Conservation (phyloP, 2,888 invertebrate species). For the Eupithecia centaureata region DNA sequence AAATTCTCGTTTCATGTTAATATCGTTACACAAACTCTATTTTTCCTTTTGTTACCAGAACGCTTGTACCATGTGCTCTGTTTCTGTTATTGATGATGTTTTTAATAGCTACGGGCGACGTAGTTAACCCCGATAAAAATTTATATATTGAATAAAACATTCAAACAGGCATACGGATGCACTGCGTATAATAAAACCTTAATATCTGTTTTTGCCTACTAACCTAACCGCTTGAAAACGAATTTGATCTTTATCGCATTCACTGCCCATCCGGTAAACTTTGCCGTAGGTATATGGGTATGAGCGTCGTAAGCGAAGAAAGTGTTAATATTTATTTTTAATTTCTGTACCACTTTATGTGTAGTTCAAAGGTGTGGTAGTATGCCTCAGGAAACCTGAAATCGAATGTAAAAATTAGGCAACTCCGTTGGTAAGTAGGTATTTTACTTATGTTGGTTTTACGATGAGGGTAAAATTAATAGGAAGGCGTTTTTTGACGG, state of each 20-base stretch:
- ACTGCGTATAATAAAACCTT: not conserved
- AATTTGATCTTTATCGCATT: not conserved
- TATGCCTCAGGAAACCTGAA: no score
- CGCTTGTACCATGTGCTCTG: conserved; percentile 20
- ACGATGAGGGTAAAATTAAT: no score
- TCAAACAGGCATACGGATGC: not conserved
- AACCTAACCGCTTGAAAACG: not conserved
- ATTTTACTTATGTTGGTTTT: no score
- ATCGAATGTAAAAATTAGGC: not conserved
- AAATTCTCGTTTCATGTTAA: conserved; percentile 10
- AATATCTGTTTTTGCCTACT: not conserved
- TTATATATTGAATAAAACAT: not conserved
- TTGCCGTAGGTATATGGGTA: not conserved
- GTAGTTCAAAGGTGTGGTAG: no score
- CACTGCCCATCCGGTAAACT: not conserved
- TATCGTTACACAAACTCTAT: conserved; percentile 4
- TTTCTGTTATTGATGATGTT: conserved; percentile 24
- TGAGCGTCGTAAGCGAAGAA: not conserved
- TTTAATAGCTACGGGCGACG: conserved; percentile 26
- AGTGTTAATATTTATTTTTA: no score
- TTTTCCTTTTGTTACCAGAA: conserved; percentile 14
- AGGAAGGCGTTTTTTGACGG: no score
- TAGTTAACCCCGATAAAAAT: conserved; percentile 8
- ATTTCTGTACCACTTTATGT: not conserved
- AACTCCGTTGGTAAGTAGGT: not conserved